phyloP scores from a whole-genome alignment of 2,888 invertebrate genomes.

The Drosophila rubida region DNA sequence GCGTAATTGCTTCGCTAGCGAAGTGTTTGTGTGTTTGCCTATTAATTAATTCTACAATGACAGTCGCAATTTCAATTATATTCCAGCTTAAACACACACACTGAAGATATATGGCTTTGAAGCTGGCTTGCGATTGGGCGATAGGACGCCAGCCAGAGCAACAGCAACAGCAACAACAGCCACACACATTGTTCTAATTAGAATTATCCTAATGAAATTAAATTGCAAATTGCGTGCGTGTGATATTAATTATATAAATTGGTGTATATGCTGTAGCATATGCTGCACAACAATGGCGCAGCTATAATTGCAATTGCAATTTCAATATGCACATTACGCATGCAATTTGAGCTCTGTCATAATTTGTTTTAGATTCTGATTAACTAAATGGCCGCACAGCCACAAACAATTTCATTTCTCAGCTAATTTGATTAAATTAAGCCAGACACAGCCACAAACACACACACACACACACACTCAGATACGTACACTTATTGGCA shows the following conservation, averaged over 20 bases:
- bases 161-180: conserved; percentile 9
- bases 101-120: conserved; percentile 27
- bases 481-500: too few relatives aligned
- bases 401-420: conserved; percentile 62
- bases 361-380: conserved; percentile 73
- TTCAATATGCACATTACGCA: conserved; percentile 47
- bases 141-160: conserved; percentile 55
- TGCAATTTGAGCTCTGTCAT: conserved; percentile 63
- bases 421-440: conserved; percentile 78
- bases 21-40: conserved; percentile 35
- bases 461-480: conserved; percentile 15
- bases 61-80: conserved; percentile 75
- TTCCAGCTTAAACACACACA: conserved; percentile 59
- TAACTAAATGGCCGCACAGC: conserved; percentile 50
- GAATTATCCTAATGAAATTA: conserved; percentile 82
- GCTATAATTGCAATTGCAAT: conserved; percentile 13
- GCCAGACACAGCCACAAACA: conserved; percentile 32
- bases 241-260: conserved; percentile 77
- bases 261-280: conserved; percentile 36
- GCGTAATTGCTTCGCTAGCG: conserved; percentile 70
- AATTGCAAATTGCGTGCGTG: conserved; percentile 71
- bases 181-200: conserved; percentile 80
- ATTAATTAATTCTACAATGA: conserved; percentile 77
- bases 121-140: conserved; percentile 63
- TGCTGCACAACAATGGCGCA: conserved; percentile 28